Conservation (phyloP, 2,888 invertebrate species). For the Horisme vitalbata region DNA sequence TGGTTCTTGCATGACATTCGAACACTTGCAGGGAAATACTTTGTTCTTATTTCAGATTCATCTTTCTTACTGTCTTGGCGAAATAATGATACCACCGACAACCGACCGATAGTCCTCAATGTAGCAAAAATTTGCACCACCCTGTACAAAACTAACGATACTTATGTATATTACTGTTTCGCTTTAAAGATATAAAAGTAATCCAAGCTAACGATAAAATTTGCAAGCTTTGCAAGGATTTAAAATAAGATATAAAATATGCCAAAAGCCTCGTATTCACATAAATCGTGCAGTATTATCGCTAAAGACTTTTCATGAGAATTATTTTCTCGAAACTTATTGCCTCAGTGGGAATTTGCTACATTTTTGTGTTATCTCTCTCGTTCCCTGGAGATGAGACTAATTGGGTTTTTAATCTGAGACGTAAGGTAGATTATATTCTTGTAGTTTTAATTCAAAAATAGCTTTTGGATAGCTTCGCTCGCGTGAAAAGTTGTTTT, state of each 20-base stretch:
- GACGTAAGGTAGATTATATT: constrained; percentile 9
- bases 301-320: constrained; percentile 15
- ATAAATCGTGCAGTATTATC: constrained; percentile 20
- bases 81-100: too few relatives aligned
- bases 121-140: too few relatives aligned
- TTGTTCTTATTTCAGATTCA: too few relatives aligned
- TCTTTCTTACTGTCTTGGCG: too few relatives aligned
- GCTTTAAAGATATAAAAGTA: not conserved
- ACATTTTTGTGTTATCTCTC: constrained; percentile 16
- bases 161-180: not conserved
- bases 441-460: constrained; percentile 5
- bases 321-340: constrained; percentile 20
- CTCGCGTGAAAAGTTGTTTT: too few relatives aligned
- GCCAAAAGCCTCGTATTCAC: constrained; percentile 1
- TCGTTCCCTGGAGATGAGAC: constrained; percentile 13
- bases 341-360: constrained; percentile 17
- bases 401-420: constrained; percentile 25
- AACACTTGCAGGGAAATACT: too few relatives aligned
- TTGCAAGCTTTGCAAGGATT: constrained; percentile 3
- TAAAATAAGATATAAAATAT: constrained; percentile 4
- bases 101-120: too few relatives aligned
- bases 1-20: too few relatives aligned
- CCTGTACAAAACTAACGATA: not conserved
- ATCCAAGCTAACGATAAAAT: not conserved
- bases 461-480: constrained; percentile 1